phyloP scores from a whole-genome alignment of 1,140 invertebrate genomes.

The Drosophila busckii region DNA sequence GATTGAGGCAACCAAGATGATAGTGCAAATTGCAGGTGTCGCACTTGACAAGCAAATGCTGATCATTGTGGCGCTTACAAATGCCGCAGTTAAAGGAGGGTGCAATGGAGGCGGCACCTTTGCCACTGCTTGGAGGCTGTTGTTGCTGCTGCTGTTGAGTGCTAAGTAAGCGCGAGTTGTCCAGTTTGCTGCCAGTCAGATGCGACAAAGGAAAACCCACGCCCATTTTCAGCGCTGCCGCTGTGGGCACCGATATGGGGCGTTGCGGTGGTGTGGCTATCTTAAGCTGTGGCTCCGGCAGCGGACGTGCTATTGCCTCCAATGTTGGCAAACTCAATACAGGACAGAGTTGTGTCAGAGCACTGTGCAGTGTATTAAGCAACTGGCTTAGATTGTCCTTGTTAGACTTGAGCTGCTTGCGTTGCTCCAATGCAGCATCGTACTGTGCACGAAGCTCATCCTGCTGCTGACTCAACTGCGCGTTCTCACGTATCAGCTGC shows the following conservation, averaged over 20 bases:
- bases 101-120: slow-evolving; percentile 27
- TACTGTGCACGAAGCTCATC: slow-evolving; percentile 87
- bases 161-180: slow-evolving; percentile 81
- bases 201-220: slow-evolving; percentile 87
- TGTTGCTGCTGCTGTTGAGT: slow-evolving; percentile 66
- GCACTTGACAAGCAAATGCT: slow-evolving; percentile 94
- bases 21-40: slow-evolving; percentile 96
- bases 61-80: slow-evolving; percentile 89
- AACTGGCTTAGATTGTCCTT: slow-evolving; percentile 22
- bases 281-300: slow-evolving; percentile 46
- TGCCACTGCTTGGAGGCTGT: slow-evolving; percentile 7
- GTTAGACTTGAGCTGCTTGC: slow-evolving; percentile 44
- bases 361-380: slow-evolving; percentile 31
- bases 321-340: slow-evolving; percentile 81
- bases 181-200: slow-evolving; percentile 81
- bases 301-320: slow-evolving; percentile 75
- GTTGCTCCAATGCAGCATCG: slow-evolving; percentile 83
- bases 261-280: slow-evolving; percentile 56
- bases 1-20: slow-evolving; percentile 95
- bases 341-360: slow-evolving; percentile 79
- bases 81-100: slow-evolving; percentile 83
- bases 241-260: slow-evolving; percentile 86
- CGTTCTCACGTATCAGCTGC: slow-evolving; percentile 87
- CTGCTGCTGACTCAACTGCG: slow-evolving; percentile 85
- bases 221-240: slow-evolving; percentile 89